Percentiles rank a stretch among this genome's conserved stretches.
phyloP scores from a whole-genome alignment of 2,888 invertebrate genomes.

The Patella pellucida region DNA sequence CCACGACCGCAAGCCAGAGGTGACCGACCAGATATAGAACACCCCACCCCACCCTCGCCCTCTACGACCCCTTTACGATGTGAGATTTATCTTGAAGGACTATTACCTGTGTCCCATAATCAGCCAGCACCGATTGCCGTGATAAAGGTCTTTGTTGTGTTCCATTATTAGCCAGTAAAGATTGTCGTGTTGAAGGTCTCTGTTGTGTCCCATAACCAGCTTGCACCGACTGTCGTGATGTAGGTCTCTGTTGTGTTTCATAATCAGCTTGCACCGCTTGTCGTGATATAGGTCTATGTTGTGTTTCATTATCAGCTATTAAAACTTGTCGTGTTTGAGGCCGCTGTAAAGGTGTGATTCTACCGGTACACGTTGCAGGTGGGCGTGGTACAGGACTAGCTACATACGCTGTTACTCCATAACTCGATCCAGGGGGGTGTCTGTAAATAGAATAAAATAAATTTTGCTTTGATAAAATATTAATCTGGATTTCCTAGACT shows the following conservation, averaged over 20 bases:
- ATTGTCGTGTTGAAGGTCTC: background rate
- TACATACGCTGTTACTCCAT: background rate
- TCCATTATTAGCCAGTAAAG: background rate
- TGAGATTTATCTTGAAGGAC: too few relatives aligned
- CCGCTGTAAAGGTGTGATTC: background rate
- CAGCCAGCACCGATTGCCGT: background rate
- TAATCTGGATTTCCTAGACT: too few relatives aligned
- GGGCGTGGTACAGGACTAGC: background rate
- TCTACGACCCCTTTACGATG: too few relatives aligned
- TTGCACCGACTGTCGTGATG: background rate
- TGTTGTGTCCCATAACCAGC: background rate
- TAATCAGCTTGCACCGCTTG: background rate
- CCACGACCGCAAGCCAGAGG: too few relatives aligned
- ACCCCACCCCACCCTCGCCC: too few relatives aligned
- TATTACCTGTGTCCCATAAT: background rate
- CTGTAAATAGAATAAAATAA: background rate
- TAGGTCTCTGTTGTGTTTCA: background rate
- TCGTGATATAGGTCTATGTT: background rate
- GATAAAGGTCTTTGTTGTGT: background rate
- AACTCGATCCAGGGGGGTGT: background rate
- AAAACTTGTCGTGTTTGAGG: background rate
- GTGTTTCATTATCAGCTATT: background rate
- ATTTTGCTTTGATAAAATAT: too few relatives aligned
- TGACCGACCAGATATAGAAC: too few relatives aligned
- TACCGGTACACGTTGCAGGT: background rate